phyloP scores from a whole-genome alignment of 2,888 invertebrate genomes.

The Didymodactylos carnosus region DNA sequence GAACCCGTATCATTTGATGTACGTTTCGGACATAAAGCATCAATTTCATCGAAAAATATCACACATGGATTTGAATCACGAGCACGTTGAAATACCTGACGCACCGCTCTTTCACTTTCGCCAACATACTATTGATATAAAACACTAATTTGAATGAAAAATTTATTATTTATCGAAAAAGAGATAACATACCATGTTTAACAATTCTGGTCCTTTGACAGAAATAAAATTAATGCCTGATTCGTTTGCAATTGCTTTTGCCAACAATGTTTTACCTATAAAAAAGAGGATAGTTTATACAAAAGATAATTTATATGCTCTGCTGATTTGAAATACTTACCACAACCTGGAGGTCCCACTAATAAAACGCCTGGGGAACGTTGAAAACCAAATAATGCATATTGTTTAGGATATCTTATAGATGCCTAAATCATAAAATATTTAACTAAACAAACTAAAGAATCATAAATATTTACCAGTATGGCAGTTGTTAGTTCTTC shows the following conservation, averaged over 20 bases:
- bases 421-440: conserved; percentile 47
- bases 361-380: conserved; percentile 71
- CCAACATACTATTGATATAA: conserved; percentile 57
- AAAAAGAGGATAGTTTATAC: conserved; percentile 19
- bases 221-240: conserved; percentile 95
- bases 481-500: conserved; percentile 74
- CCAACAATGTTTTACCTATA: conserved; percentile 61
- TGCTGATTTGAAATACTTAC: conserved; percentile 12
- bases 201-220: conserved; percentile 87
- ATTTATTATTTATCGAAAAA: background rate
- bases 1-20: conserved; percentile 50
- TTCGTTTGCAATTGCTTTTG: conserved; percentile 94
- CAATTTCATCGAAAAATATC: conserved; percentile 94
- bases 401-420: conserved; percentile 61
- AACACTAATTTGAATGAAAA: conserved; percentile 3
- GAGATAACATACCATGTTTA: conserved; percentile 60
- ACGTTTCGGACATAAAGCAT: conserved; percentile 75
- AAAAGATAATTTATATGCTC: background rate
- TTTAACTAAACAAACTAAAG: background rate
- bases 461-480: conserved; percentile 39
- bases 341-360: conserved; percentile 76
- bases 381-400: conserved; percentile 54
- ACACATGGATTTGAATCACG: conserved; percentile 86
- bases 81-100: conserved; percentile 83
- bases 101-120: conserved; percentile 84